phyloP scores from a whole-genome alignment of 2,113 vertebrate species.

The Phaethon lepturus region DNA sequence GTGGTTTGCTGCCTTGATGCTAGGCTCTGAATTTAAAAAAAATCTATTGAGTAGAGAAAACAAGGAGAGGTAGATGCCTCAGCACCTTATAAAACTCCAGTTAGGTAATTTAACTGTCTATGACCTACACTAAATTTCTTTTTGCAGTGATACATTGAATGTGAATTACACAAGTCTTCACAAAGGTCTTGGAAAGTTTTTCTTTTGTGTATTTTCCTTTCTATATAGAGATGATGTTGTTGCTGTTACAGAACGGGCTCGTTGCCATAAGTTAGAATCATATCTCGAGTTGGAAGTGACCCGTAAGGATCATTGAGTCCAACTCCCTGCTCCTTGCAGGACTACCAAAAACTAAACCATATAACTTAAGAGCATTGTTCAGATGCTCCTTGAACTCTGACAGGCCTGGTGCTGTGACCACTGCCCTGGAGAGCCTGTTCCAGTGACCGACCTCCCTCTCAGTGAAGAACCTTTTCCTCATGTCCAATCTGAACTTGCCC shows the following conservation, averaged over 20 bases:
- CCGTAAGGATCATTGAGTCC: neutral
- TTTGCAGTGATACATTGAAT: neutral
- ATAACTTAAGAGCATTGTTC: neutral
- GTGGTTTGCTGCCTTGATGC: neutral
- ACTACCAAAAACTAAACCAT: neutral
- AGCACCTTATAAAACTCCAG: neutral
- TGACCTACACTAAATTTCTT: neutral
- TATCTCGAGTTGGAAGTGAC: neutral
- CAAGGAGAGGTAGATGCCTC: neutral
- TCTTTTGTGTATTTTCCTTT: neutral
- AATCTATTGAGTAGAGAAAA: neutral
- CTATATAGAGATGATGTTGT: neutral
- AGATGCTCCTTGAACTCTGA: neutral
- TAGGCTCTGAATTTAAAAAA: neutral
- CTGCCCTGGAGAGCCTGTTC: neutral
- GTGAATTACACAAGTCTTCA: neutral
- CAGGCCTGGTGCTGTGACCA: rapidly evolving
- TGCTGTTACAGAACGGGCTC: neutral
- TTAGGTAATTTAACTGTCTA: neutral
- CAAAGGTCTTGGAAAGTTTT: neutral
- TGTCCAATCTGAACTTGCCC: neutral
- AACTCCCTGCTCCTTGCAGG: neutral
- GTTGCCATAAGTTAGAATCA: neutral
- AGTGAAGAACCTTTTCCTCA: neutral
- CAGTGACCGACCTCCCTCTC: rapidly evolving